These are phyloP conservation scores for Apostichopus parvimensis DNA, from an alignment of 35 echinoderm and acorn worm genomes.

Conservation along the genomic window DNA sequence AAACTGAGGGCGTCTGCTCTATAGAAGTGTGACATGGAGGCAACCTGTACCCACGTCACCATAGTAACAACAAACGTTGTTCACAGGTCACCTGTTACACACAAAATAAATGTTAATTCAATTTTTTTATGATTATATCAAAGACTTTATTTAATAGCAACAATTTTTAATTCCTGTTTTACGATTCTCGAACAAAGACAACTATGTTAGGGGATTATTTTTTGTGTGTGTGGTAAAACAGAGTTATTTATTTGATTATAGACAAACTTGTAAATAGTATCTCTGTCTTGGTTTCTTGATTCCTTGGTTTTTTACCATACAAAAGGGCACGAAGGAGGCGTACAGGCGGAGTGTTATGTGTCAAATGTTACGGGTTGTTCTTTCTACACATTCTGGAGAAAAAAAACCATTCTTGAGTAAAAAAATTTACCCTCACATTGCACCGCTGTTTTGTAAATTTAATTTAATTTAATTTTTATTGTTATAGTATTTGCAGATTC, in stretches of 20 bases:
- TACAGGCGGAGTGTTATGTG: too few species aligned
- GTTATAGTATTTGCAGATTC: too few species aligned
- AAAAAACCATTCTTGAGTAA: too few species aligned
- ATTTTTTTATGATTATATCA: background rate
- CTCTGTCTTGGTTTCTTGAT: too few species aligned
- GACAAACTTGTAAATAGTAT: too few species aligned
- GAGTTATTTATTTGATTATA: too few species aligned
- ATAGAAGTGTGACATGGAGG: background rate
- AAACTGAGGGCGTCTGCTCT: background rate
- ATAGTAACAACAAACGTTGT: background rate
- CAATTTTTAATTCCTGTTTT: background rate
- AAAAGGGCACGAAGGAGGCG: background rate
- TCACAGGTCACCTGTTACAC: constrained; percentile 23
- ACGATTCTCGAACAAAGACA: background rate
- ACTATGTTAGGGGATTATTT: background rate
- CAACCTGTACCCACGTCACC: background rate
- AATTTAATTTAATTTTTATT: too few species aligned
- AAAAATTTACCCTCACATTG: too few species aligned
- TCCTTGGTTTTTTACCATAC: background rate
- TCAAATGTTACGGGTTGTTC: too few species aligned
- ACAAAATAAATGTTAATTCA: constrained; percentile 35
- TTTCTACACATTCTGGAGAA: too few species aligned
- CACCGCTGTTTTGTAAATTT: too few species aligned
- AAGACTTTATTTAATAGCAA: background rate
- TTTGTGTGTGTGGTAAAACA: too few species aligned